Evolutionary conservation across 2,888 invertebrate species (phyloP), one percentile per base, ranked within the genome.

Genomic region (Trisateles emortualis): DNA sequence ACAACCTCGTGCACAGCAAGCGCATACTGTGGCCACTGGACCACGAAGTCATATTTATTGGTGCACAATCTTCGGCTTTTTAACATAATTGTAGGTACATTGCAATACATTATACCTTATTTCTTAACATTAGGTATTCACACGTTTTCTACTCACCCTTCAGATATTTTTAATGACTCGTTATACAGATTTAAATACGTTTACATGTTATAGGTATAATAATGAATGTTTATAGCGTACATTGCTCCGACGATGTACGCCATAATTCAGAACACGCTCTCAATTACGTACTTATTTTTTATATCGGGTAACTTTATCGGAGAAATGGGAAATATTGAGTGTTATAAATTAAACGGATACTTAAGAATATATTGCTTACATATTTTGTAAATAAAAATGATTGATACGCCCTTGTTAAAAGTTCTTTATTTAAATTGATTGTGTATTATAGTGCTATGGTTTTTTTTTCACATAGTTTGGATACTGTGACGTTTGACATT

Each of bases 241-340:
- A 46, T 65, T 46, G 45, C 41, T 45, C 24, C 22, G 52, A 48
- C 52, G 44, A 13, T 29, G 9, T 29, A 29, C 24, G 43, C 44
- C 26, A 52, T 50, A 61, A 43, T 47, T 40, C 42, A 29, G 39
- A 46, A 50, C 42, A 50, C 47, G 47, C 41, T 39, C 30, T 38
- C 66, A 53, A 48, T 45, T 56, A 60, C 61, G 55, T 60, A 30
- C 61, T 58, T 60, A 30, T 52, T 55, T 32, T 63, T 52, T 57
- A 54, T 46, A 46, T 47, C 56, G 41, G 43, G 56, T 30, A 32
- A 44, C 40, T 60, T 52, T 56, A 47, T 64, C 19, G 49, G 42
- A 42, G 52, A 53, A 17, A 39, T 24, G 35, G 17, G 29, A 29
- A 42, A 55, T 55, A 50, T 48, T 17, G 26, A 32, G 10, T 47